Conservation (phyloP, 2,113 vertebrate genomes). For the Oryzias woworae region DNA sequence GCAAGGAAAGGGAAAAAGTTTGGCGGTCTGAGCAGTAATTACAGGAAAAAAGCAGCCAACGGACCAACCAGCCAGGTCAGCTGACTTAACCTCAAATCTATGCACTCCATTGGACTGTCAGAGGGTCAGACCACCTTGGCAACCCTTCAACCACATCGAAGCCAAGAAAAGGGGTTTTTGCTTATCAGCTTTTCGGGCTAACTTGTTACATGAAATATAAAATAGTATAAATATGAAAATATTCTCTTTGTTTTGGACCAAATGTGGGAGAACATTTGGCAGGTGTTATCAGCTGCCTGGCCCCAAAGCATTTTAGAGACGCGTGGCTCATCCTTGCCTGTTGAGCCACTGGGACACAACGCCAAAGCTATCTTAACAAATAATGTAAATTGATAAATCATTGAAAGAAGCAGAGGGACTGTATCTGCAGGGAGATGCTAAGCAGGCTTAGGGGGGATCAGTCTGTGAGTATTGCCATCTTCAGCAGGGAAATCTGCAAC, state of each 20-base stretch:
- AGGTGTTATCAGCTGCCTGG: not conserved
- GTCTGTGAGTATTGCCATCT: slow-evolving; percentile 80
- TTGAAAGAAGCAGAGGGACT: slow-evolving; percentile 78
- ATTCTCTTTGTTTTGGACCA: slow-evolving; percentile 4
- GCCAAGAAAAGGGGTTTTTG: slow-evolving; percentile 10
- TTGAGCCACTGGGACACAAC: slow-evolving; percentile 45
- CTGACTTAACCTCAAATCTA: slow-evolving; percentile 83
- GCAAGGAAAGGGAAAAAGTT: slow-evolving; percentile 62
- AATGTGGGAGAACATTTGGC: not conserved
- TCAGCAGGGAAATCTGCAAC: slow-evolving; percentile 75
- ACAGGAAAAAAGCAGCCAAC: slow-evolving; percentile 55
- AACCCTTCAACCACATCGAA: slow-evolving; percentile 36
- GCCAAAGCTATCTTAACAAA: slow-evolving; percentile 79
- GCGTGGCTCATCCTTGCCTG: slow-evolving; percentile 5
- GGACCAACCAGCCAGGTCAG: slow-evolving; percentile 63
- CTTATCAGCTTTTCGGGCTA: not conserved
- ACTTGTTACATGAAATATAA: not conserved
- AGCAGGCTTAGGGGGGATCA: slow-evolving; percentile 78
- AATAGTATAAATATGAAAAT: slow-evolving; percentile 8
- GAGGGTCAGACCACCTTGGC: slow-evolving; percentile 64
- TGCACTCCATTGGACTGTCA: slow-evolving; percentile 71
- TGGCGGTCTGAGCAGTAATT: slow-evolving; percentile 71
- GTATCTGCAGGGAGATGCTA: slow-evolving; percentile 74
- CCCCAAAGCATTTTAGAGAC: slow-evolving; percentile 1
- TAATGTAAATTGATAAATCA: slow-evolving; percentile 86